These are phyloP conservation scores for Hymenopus coronatus DNA, from an alignment of 2,888 invertebrate genomes.

Conservation along the genomic window DNA sequence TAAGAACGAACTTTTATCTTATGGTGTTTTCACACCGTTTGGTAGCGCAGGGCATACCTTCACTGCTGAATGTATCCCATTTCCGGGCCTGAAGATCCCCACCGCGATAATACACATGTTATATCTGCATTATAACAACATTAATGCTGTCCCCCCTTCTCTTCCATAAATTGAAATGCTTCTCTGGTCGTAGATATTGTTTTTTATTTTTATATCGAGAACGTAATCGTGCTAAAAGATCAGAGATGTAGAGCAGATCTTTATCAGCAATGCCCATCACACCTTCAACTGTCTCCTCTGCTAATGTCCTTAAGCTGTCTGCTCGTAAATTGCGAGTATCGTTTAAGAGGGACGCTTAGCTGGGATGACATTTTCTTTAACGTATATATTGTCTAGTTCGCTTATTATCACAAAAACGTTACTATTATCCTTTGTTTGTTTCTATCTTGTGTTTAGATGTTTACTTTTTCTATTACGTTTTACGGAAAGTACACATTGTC, in stretches of 20 bases:
- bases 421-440: no score
- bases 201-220: neutral
- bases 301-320: neutral
- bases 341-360: neutral
- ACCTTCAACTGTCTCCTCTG: neutral
- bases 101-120: neutral
- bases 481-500: no score
- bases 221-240: neutral
- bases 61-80: neutral
- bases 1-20: neutral
- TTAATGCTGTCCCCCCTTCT: neutral
- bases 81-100: neutral
- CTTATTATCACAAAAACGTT: no score
- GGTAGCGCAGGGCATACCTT: neutral
- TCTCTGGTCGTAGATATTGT: neutral
- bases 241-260: neutral
- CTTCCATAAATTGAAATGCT: neutral
- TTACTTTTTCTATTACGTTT: no score
- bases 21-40: neutral
- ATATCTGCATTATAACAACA: neutral
- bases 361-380: neutral
- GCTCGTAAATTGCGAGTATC: neutral
- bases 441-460: no score
- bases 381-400: no score
- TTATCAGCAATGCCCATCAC: neutral